Evolutionary conservation across 2,797 vertebrate species (phyloP), one percentile per base, ranked within the genome.

Genomic region (Cossypha caffra): DNA sequence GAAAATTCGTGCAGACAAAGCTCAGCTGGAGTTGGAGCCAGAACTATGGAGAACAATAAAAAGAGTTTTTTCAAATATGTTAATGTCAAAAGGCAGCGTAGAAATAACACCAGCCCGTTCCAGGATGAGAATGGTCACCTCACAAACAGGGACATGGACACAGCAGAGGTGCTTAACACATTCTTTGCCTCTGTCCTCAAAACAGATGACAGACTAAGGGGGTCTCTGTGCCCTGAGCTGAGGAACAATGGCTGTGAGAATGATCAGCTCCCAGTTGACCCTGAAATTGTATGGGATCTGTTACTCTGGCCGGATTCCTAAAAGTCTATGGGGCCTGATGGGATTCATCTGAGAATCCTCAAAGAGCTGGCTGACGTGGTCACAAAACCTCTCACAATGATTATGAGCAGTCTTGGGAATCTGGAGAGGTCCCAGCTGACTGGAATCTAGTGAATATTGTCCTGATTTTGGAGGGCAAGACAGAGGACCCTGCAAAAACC

Each of bases 81-180:
- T 75, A 58, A 43, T 59, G 18, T 18, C 8, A 67, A 75, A 67
- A 75, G 19, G 11, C 26, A 51, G 16, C 1, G 0, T 6, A 43
- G 26, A 51, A 43, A 71, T 43, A 52, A 17, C 26, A 61, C 31
- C n/a, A 43, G 9, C 43, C 31, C 0, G 0, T 25, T 80, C 17
- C 13, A 61, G 38, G 9, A 16, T 51, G n/a, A 43, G 26, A 16
- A 43, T 81, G 31, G 64, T 25, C n/a, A 25, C n/a, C 55, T 51
- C 31, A 43, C 13, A 42, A 43, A 59, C 5, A 35, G 31, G 31
- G 16, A 31, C 64, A 69, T 13, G n/a, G 37, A 61, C 26, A 51
- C 5, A 25, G n/a, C n/a, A 61, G 31, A 51, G 25, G 5, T 51
- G 37, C 25, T 59, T 35, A 59, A 42, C 4, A 7, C 13, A 9